Evolutionary conservation across 2,888 invertebrate genomes (phyloP).

Genomic region (Chouioia cunea): DNA sequence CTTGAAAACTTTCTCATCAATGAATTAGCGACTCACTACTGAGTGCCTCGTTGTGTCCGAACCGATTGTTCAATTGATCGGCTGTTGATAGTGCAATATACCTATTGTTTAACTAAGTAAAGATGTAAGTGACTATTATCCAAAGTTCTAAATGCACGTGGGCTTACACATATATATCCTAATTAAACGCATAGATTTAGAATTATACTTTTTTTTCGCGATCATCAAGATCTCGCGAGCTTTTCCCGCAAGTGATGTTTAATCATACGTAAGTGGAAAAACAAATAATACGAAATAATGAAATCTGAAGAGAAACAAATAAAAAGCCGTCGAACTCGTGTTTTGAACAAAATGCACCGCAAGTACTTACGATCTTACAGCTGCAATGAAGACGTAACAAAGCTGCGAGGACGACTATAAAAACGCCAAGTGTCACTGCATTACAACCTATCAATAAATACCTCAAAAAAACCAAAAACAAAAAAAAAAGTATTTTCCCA

Average conservation of each 20-base stretch:
- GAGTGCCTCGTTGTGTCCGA: too few relatives aligned
- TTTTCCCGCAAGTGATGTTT: conserved; percentile 22
- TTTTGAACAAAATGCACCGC: neutral
- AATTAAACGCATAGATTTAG: neutral
- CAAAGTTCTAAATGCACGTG: neutral
- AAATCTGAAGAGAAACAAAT: too few relatives aligned
- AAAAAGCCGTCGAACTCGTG: conserved; percentile 18
- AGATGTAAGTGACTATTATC: neutral
- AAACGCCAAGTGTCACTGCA: conserved; percentile 14
- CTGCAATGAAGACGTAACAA: neutral
- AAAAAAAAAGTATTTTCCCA: conserved; percentile 44
- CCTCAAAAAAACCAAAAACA: conserved; percentile 45
- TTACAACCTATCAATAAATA: conserved; percentile 45
- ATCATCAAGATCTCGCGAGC: too few relatives aligned
- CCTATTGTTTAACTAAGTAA: too few relatives aligned
- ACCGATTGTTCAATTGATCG: too few relatives aligned
- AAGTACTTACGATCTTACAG: neutral
- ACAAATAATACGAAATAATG: conserved; percentile 8
- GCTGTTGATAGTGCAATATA: too few relatives aligned
- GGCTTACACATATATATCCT: conserved; percentile 18
- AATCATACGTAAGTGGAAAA: conserved; percentile 10
- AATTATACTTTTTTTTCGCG: conserved; percentile 1
- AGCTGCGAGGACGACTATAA: conserved; percentile 1
- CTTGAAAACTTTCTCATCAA: too few relatives aligned
- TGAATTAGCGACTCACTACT: too few relatives aligned